Base-by-base conservation (phyloP, 2,888 invertebrate species). In the Mesoligia furuncula region DNA sequence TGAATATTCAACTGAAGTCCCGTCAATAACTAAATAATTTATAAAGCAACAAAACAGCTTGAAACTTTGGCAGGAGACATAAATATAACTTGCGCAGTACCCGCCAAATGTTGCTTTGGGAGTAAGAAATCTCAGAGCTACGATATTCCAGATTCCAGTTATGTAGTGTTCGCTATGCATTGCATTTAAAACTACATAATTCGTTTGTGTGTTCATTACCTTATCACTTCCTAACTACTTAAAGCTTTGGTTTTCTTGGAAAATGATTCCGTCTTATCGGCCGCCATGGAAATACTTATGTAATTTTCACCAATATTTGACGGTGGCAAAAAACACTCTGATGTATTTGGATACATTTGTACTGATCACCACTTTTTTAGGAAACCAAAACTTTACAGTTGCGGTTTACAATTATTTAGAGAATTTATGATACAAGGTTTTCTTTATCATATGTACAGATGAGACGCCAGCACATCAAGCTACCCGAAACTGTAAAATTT, bases 1-100 rank as follows among this genome's bases (percentile, higher is more conserved):
- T 75, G 76, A 66, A 76, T 76, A 66, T 79, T 79, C 20, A 24
- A 66, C 42, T 15, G 27, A 66, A 81, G 51, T 17, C 2, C 17
- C 27, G 24, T 59, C 65, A 76, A 51, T 75, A 64, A 73, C 36
- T 59, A 36, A 81, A 66, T 79, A 59, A 81, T 76, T 66, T 66
- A 79, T 66, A 82, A 76, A 66, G 76, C 42, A 79, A 54, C 82
- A 65, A 59, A 81, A 79, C 81, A 82, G 51, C 77, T 76, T 59
- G 20, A 66, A 79, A 79, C 77, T 79, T 79, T 36, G 36, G 59
- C 15, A 39, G 65, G 11, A 54, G 51, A 20, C 20, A 66, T 82
- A 36, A 65, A 82, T 82, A 67, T 82, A 67, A 79, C 79, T 79
- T 81, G 82, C 51, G 42, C 82, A 61, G 51, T 24, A 31, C 36